A percentile compares a stretch with the other conserved stretches of the same genome.
Evolutionary conservation across 2,888 invertebrate species (phyloP).

Genomic region (Fissipunctia ypsillon): DNA sequence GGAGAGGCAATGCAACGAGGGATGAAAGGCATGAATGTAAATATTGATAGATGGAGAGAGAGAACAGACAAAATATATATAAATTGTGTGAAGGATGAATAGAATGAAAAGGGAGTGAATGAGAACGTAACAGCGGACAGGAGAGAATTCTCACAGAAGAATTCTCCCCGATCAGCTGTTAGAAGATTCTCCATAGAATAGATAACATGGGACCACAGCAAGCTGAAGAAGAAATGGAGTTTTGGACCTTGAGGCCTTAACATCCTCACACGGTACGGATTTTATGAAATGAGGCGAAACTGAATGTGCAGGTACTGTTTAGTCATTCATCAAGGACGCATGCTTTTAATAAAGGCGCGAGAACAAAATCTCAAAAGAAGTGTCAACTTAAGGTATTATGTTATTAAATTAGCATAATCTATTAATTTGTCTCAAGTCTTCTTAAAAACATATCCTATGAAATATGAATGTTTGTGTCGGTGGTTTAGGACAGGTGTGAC

Average conservation of each 20-base stretch:
- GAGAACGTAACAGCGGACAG: background rate
- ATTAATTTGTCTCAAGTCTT: background rate
- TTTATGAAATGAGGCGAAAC: background rate
- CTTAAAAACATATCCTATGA: background rate
- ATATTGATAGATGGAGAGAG: background rate
- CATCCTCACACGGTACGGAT: background rate
- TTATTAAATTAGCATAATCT: conserved; percentile 18
- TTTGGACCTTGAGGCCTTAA: background rate
- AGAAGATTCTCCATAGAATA: background rate
- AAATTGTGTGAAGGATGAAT: background rate
- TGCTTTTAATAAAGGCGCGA: background rate
- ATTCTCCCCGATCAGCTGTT: too few species aligned
- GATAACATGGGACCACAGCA: background rate
- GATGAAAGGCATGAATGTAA: background rate
- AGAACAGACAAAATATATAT: background rate
- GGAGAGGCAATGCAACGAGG: background rate
- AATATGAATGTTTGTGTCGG: background rate
- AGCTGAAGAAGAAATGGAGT: background rate
- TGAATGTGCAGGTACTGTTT: too few species aligned
- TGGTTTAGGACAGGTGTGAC: too few species aligned
- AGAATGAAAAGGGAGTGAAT: background rate
- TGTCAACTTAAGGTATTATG: background rate
- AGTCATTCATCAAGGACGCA: background rate
- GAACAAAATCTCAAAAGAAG: background rate
- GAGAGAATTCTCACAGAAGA: background rate